Base-by-base conservation (phyloP, 2,888 invertebrate species). In the Selenia dentaria region DNA sequence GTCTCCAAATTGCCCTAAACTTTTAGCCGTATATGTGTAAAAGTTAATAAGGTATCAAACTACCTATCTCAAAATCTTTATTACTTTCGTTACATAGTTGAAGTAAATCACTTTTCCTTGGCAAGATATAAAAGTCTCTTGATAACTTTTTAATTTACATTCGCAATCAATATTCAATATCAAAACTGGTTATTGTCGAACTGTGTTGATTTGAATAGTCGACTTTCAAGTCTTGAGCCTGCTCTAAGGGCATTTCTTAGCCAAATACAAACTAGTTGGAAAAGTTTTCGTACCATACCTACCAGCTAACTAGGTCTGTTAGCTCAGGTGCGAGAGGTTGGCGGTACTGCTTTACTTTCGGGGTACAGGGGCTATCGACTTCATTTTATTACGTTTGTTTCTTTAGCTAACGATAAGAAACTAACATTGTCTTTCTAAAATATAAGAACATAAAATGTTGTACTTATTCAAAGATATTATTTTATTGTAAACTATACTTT, bases 181-280 rank as follows among this genome's bases (percentile, higher is more conserved):
- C 18, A 18, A 8, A 22, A 8, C 41, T 24, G 27, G 41, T 47
- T 40, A 16, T 14, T 6, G 18, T 29, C 10, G n/a, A 14, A 31
- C 11, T 25, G 29, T 8, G 34, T 29, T 31, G 31, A 38, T 45
- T 45, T 38, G 16, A 50, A 41, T 45, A 46, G 34, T 42, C 22
- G 13, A 27, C 29, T 42, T 46, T 39, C 42, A 18, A 50, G 37
- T 38, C 14, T 37, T 32, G 20, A 12, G 28, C 20, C 38, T n/a
- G 27, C 16, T 40, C 9, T 39, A 41, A 51, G 46, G 51, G 51
- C 41, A 34, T 32, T 43, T 40, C 28, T 40, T 29, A 31, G 22
- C 22, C 10, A 36, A 40, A 35, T 20, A 43, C 18, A 41, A 47
- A 47, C 37, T 33, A 36, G 39, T 37, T 22, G 11, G 24, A 27